Base-by-base conservation (phyloP, 2,888 invertebrate species). In the Digitonthophagus gazella region DNA sequence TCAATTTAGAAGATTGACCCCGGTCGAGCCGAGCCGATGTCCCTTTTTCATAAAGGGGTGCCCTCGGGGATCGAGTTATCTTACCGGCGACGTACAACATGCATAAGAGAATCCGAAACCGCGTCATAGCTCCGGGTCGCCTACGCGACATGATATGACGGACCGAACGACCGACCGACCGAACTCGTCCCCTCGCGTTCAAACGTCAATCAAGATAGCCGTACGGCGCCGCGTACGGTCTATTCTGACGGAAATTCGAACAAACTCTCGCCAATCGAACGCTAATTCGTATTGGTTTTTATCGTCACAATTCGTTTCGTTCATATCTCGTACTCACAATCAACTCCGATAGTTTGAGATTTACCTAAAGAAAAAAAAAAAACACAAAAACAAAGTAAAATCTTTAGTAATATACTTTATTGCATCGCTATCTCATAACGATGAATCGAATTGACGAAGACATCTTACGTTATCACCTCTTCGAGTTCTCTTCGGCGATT, bases 41-140 rank as follows among this genome's bases (percentile, higher is more conserved):
- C 73, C 72, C 72, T 73, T 74, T 72, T 71, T 71, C 68, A 73
- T 73, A 72, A 70, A 64, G 67, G 68, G 69, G 68, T n/a, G 70
- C 67, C 74, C 67, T 74, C 70, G 19, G 74, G 72, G 74, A 74
- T 74, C 74, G 71, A 73, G 73, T 74, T 75, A 76, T 75, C 74
- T 73, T 72, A 70, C 73, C 72, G 73, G 71, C 73, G 73, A 72
- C 72, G 71, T 71, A 73, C 72, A 72, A 73, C 72, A 72, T 74
- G 72, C 70, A 75, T 73, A 74, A 73, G 71, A 74, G 71, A 44
- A 74, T 73, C 72, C 71, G 71, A 71, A 74, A 70, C 71, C 73
- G 71, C 70, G 72, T 74, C 73, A 72, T 72, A 72, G 71, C 72
- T 69, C 67, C 70, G 67, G 71, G 72, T 69, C 69, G 73, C 69